Base-by-base conservation (phyloP, 2,113 vertebrate species). In the Hymenochirus boettgeri region DNA sequence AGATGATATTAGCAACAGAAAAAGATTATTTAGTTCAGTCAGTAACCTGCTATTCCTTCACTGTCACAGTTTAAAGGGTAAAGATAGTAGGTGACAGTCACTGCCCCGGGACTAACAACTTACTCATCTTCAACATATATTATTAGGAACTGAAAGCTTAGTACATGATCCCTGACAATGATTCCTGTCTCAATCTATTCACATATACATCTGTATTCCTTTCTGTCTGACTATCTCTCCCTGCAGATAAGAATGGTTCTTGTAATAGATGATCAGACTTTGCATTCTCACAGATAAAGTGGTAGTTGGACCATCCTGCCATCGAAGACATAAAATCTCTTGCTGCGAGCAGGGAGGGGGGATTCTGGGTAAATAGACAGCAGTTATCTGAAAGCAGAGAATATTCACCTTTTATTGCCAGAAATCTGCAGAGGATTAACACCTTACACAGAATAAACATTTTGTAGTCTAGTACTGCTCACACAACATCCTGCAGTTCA, bases 241-340 rank as follows among this genome's bases (percentile, higher is more conserved):
- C 23, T 52, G 23, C 42, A 65, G 52, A 65, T 65, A 57, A 56
- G 53, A 9, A 31, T 2, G 7, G 52, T 17, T 2, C 37, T 5
- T 31, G 19, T 35, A 57, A 65, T 65, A 57, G 27, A 65, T 45
- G 25, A 65, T 24, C 52, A 47, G 10, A 2, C 29, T 27, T 8
- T 25, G 11, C 52, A 62, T 63, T 39, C 35, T n/a, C 61, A 39
- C 48, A 54, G 50, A 63, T 53, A 63, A 63, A 42, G 17, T 29
- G 39, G 35, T 37, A 17, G 39, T 52, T 6, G 19, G 29, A 19
- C 29, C 21, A 50, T 61, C 19, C 45, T 50, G 26, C 26, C 13
- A 11, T 26, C 27, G 5, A 19, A 55, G 62, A 64, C 52, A 64
- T 47, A n/a, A 55, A 47, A 46, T 64, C 24, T 23, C 22, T 62